Base-by-base conservation (phyloP, 1,140 invertebrate genomes). In the Rhynchophorus ferrugineus region DNA sequence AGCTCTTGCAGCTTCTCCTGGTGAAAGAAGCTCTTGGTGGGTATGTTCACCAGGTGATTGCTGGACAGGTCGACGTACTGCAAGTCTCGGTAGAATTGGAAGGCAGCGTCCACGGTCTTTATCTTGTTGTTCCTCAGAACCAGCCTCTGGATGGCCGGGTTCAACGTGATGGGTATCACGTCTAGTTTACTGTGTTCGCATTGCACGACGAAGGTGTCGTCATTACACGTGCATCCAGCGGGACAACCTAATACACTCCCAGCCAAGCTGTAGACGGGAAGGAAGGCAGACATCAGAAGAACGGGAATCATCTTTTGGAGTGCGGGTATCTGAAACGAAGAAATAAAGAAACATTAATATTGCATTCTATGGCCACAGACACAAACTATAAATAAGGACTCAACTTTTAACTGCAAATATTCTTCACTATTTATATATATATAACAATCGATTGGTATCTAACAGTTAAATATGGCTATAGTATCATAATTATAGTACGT, bases 111-210 rank as follows among this genome's bases (percentile, higher is more conserved):
- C 35, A 94, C 85, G 14, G 82, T 86, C 67, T 89, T 89, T 60
- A 94, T 90, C 59, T 82, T 82, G 67, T 91, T 94, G 64, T 87
- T 87, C 60, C 83, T 81, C 21, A 94, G 79, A 38, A 87, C 82
- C 46, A 91, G 78, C 17, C 87, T 76, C 67, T 89, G 85, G 45
- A 93, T 87, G 58, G 84, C 85, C 2, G 91, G 91, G 71, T 94
- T 95, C 35, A 95, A 74, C 1, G 90, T 87, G 58, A 94, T 93
- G 29, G 91, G 91, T 36, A 94, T 81, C 11, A 91, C 86, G 70
- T 92, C 89, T 34, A 94, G 73, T 52, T 84, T 87, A 58, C 85
- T 88, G 62, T 83, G 82, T 56, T 88, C 80, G 68, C 91, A 94
- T 41, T 83, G 80, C 0, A 92, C 91, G n/a, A 88, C 82, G 43